Evolutionary conservation across 2,113 vertebrate species (phyloP).

Genomic region (Aldabrachelys gigantea): DNA sequence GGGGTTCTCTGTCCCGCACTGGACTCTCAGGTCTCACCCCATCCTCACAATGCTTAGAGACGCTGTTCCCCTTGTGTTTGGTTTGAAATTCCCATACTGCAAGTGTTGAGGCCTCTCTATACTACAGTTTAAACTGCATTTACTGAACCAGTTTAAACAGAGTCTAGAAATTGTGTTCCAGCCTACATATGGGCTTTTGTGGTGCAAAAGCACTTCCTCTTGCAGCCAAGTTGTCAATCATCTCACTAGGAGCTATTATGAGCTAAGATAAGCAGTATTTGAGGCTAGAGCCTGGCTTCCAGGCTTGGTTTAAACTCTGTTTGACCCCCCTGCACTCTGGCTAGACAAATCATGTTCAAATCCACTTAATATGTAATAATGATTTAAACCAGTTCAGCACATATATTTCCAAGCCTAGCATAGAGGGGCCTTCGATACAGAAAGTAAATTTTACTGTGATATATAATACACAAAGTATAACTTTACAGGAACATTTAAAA

Average conservation of each 20-base stretch:
- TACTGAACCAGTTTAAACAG: not conserved
- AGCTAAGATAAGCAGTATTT: not conserved
- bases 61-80: accelerated
- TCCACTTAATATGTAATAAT: not conserved
- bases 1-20: not conserved
- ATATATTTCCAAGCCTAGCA: not conserved
- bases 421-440: not conserved
- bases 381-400: not conserved
- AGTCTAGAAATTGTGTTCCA: accelerated
- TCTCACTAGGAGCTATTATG: not conserved
- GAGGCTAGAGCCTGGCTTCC: not conserved
- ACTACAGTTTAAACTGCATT: not conserved
- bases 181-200: not conserved
- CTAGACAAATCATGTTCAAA: not conserved
- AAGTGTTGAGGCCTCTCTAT: not conserved
- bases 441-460: not conserved
- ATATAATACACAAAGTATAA: not conserved
- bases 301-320: not conserved
- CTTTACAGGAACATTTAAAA: not conserved
- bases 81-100: not conserved
- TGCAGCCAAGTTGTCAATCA: accelerated
- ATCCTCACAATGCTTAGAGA: not conserved
- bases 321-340: not conserved
- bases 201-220: accelerated
- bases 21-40: not conserved